A percentile compares a stretch with the other conserved stretches of the same genome.
phyloP scores from a whole-genome alignment of 2,113 vertebrate genomes.

The Pterophyllum scalare region DNA sequence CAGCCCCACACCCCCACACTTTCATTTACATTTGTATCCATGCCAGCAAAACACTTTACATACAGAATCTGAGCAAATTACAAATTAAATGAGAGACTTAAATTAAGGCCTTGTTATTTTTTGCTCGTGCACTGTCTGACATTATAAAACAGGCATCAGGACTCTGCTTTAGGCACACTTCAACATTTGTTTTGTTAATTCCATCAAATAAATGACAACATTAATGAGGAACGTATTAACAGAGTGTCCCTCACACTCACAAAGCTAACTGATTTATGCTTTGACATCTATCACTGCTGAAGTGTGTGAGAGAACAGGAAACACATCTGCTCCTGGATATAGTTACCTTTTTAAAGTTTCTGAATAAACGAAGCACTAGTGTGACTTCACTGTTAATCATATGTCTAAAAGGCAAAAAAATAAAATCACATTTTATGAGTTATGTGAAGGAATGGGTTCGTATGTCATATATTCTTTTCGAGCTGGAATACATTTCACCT shows the following conservation, averaged over 20 bases:
- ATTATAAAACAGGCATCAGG: not conserved
- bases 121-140: not conserved
- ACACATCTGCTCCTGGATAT: not conserved
- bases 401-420: not conserved
- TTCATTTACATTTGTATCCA: constrained; percentile 29
- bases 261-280: not conserved
- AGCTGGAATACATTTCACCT: constrained; percentile 28
- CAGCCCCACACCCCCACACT: not conserved
- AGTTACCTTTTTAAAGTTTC: not conserved
- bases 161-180: not conserved
- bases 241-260: not conserved
- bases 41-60: constrained; percentile 18
- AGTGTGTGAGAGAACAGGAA: not conserved
- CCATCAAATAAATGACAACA: constrained; percentile 10
- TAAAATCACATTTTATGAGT: not conserved
- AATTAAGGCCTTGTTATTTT: constrained; percentile 1
- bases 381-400: not conserved
- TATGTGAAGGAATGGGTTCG: not conserved
- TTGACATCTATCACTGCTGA: not conserved
- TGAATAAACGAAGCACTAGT: not conserved
- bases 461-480: not conserved
- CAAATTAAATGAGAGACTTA: constrained; percentile 9
- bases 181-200: constrained; percentile 5
- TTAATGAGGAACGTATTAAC: not conserved
- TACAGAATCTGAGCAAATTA: constrained; percentile 25